Base-by-base conservation (phyloP, 2,888 invertebrate genomes). In the Eristalinus aeneus region DNA sequence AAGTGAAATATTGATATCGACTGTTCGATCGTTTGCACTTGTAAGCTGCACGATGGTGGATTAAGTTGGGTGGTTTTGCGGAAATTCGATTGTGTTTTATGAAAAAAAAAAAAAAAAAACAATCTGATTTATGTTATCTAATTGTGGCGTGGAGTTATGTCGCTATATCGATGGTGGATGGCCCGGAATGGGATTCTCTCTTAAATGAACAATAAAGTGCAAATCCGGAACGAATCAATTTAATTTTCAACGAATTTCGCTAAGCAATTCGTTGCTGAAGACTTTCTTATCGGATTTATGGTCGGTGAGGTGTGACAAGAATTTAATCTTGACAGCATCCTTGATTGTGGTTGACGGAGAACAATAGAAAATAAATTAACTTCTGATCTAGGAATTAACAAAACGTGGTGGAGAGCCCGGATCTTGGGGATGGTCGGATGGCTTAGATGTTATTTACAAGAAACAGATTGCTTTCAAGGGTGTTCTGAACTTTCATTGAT, bases 41-140 rank as follows among this genome's bases (percentile, higher is more conserved):
- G 46, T 16, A 46, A 8, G 46, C 16, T 46, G 16, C 46, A 46
- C 16, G 8, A n/a, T 16, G 16, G n/a, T 16, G 39, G 0, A 1
- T 3, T 4, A n/a, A n/a, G 3, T 39, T 39, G 39, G 6, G 12
- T 4, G 12, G 39, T 39, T 39, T 12, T 12, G 39, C 39, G 6
- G 34, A 63, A 58, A 58, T 65, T 73, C 11, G 32, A 12, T 65
- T 6, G n/a, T 46, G 2, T 72, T 79, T 71, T 79, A 75, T 79
- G 84, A 74, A 56, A 75, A 84, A 79, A 32, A 79, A 79, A 75
- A 60, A 79, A 74, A 56, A 75, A 84, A 79, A 32, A 79, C 84
- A 75, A 60, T 56, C 71, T 79, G 71, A 71, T 84, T 84, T 79
- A 79, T 56, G 23, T 60, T 60, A 32, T 53, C 65, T 78, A 69